Conservation (phyloP, 2,113 vertebrate species). For the Triplophysa rosa region DNA sequence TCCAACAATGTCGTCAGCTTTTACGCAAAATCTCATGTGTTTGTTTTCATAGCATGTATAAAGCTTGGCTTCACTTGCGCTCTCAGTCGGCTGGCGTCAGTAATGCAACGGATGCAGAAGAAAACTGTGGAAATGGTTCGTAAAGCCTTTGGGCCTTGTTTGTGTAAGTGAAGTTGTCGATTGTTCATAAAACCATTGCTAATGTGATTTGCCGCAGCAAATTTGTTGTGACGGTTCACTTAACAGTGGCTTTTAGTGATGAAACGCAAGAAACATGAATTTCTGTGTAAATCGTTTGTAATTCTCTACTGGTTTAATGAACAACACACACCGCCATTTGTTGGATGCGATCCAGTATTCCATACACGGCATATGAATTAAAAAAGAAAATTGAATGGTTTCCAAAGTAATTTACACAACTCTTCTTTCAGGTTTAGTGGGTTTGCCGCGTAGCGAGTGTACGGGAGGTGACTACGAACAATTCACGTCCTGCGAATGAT, state of each 20-base stretch:
- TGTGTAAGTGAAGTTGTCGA: neutral
- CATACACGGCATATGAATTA: no score
- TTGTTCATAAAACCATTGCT: neutral
- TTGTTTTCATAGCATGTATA: conserved; percentile 13
- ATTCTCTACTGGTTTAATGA: no score
- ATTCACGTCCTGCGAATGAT: neutral
- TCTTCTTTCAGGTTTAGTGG: neutral
- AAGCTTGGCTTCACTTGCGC: conserved; percentile 7
- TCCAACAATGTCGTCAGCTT: neutral
- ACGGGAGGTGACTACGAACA: neutral
- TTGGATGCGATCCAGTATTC: no score
- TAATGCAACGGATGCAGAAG: neutral
- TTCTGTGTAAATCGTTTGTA: no score
- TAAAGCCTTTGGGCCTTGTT: neutral
- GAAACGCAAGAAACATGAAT: no score
- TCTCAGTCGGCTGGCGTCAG: neutral
- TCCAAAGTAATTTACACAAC: no score
- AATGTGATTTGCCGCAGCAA: no score
- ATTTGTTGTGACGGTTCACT: no score
- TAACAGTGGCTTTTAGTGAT: no score
- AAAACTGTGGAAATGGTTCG: neutral
- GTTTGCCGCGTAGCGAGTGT: no score
- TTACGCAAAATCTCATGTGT: neutral
- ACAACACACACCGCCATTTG: no score
- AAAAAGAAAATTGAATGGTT: no score